phyloP scores from a whole-genome alignment of 2,888 invertebrate species.

The Trissolcus japonicus region DNA sequence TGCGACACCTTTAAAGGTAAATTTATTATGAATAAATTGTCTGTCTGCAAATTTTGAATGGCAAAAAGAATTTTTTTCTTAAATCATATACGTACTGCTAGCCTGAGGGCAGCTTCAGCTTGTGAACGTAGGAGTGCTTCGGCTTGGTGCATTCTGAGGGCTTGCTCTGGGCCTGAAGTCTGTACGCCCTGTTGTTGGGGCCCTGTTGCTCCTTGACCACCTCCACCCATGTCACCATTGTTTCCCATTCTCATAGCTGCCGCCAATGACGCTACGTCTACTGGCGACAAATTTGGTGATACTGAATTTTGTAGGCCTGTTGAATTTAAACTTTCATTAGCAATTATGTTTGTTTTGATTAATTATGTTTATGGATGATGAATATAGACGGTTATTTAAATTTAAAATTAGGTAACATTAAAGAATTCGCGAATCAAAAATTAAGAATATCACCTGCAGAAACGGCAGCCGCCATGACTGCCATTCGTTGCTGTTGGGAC shows the following conservation, averaged over 20 bases:
- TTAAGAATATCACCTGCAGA: conserved; percentile 67
- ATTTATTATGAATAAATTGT: background rate
- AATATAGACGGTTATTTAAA: background rate
- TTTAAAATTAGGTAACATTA: background rate
- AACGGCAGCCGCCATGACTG: conserved; percentile 75
- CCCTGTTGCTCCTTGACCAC: conserved; percentile 73
- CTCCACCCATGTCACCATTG: conserved; percentile 74
- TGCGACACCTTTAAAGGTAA: conserved; percentile 71
- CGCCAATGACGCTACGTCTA: conserved; percentile 73
- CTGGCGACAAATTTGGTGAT: conserved; percentile 74
- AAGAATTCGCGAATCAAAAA: background rate
- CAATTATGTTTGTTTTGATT: background rate
- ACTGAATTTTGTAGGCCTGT: conserved; percentile 74
- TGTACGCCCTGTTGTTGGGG: conserved; percentile 73
- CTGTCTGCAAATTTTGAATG: too few species aligned
- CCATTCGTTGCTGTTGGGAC: conserved; percentile 80
- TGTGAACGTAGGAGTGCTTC: conserved; percentile 89
- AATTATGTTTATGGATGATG: too few species aligned
- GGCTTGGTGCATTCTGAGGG: conserved; percentile 84
- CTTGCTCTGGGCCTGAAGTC: conserved; percentile 76
- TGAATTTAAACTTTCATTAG: too few species aligned
- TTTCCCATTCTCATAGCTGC: conserved; percentile 77
- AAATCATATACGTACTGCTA: conserved; percentile 81
- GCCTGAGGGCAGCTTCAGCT: conserved; percentile 88
- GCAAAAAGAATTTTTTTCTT: too few species aligned